phyloP scores from a whole-genome alignment of 2,113 vertebrate species.

The Morone chrysops region DNA sequence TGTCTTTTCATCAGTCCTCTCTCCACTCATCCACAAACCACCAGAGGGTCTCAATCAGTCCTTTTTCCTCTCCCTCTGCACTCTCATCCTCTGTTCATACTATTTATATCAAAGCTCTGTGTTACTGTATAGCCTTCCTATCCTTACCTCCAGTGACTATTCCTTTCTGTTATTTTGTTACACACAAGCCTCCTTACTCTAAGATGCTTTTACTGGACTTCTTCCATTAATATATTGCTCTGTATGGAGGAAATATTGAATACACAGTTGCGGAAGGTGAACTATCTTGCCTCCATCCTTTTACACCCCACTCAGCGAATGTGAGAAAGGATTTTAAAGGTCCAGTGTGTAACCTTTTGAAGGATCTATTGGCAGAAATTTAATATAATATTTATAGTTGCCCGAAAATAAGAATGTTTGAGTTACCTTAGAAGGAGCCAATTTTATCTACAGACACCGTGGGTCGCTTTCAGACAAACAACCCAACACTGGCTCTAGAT shows the following conservation, averaged over 20 bases:
- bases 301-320: background rate
- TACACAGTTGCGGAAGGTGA: background rate
- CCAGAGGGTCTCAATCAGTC: constrained; percentile 55
- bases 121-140: constrained; percentile 17
- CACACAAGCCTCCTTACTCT: background rate
- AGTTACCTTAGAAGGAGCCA: too few relatives aligned
- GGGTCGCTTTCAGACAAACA: too few relatives aligned
- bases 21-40: constrained; percentile 67
- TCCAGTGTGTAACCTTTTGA: too few relatives aligned
- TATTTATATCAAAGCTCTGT: constrained; percentile 26
- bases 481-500: too few relatives aligned
- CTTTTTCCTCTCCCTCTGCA: constrained; percentile 1
- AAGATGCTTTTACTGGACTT: background rate
- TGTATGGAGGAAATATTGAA: background rate
- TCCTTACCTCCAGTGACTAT: constrained; percentile 6
- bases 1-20: constrained; percentile 63
- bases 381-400: too few relatives aligned
- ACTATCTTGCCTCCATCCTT: background rate
- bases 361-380: too few relatives aligned
- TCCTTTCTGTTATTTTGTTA: constrained; percentile 9
- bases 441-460: too few relatives aligned
- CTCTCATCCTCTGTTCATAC: constrained; percentile 34
- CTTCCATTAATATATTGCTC: background rate
- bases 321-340: too few relatives aligned
- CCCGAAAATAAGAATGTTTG: too few relatives aligned